A percentile compares a stretch with the other conserved stretches of the same genome.
Evolutionary conservation across 2,797 vertebrate genomes (phyloP).

Genomic region (Amazonetta brasiliensis): DNA sequence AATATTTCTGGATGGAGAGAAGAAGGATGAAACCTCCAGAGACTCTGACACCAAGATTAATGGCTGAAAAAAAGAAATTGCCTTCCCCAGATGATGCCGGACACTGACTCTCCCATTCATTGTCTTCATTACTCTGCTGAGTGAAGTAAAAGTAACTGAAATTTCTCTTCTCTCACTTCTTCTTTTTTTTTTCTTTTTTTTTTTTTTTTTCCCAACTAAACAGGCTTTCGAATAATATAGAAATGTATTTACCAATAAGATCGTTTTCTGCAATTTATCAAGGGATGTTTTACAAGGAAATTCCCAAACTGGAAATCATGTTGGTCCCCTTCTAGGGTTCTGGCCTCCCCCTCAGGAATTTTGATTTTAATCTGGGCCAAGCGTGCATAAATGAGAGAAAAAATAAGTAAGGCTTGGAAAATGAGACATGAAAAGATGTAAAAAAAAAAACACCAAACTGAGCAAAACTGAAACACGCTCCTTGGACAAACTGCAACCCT

Average conservation of each 20-base stretch:
- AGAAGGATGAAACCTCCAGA: neutral
- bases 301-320: neutral
- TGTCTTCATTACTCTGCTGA: neutral
- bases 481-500: neutral
- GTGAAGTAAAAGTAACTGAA: neutral
- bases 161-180: neutral
- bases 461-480: no score
- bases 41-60: neutral
- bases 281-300: neutral
- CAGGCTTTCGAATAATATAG: neutral
- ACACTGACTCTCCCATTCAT: neutral
- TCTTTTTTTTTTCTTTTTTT: neutral
- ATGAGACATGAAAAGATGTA: neutral
- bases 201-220: neutral
- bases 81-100: neutral
- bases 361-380: neutral
- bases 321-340: neutral
- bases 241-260: neutral
- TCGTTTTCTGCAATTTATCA: neutral
- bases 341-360: neutral
- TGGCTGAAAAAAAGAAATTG: neutral
- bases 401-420: neutral
- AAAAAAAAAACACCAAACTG: neutral
- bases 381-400: neutral
- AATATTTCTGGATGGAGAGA: conserved; percentile 11